Percentiles rank a stretch among this genome's conserved stretches.
These are phyloP conservation scores for Ischnus inquisitorius DNA, from an alignment of 2,888 invertebrate genomes.

Conservation along the genomic window DNA sequence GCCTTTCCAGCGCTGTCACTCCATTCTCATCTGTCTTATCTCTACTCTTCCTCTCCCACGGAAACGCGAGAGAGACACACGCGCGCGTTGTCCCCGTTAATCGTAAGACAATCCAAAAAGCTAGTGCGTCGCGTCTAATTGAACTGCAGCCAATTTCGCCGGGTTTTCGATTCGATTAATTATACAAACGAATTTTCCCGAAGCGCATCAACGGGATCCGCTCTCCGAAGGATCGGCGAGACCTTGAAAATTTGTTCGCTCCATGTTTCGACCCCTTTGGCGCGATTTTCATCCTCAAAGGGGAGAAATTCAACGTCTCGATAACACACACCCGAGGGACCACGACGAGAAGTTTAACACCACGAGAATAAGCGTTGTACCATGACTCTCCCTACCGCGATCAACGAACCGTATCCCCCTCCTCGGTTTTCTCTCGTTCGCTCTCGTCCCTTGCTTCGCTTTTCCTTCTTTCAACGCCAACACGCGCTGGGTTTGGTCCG, in stretches of 20 bases:
- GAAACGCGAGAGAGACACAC: background rate
- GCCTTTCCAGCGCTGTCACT: slow-evolving; percentile 47
- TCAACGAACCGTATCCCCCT: slow-evolving; percentile 38
- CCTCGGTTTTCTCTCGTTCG: slow-evolving; percentile 7
- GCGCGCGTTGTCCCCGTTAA: background rate
- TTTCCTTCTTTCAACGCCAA: slow-evolving; percentile 2
- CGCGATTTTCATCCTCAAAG: slow-evolving; percentile 31
- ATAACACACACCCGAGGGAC: slow-evolving; percentile 38
- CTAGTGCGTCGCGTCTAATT: background rate
- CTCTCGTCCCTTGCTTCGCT: background rate
- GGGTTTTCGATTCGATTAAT: slow-evolving; percentile 12
- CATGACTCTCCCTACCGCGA: slow-evolving; percentile 14
- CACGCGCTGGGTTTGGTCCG: background rate
- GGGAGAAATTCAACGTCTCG: slow-evolving; percentile 27
- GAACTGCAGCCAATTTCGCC: slow-evolving; percentile 1
- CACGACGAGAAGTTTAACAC: slow-evolving; percentile 29
- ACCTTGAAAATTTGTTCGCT: slow-evolving; percentile 19
- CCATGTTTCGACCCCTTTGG: background rate
- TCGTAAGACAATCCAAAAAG: slow-evolving; percentile 41
- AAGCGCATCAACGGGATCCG: background rate
- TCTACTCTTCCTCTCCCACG: background rate
- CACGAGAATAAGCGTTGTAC: slow-evolving; percentile 21
- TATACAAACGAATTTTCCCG: background rate
- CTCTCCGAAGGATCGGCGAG: background rate
- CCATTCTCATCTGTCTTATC: slow-evolving; percentile 42